Conservation (phyloP, 2,888 invertebrate genomes). For the Malachius bipustulatus region DNA sequence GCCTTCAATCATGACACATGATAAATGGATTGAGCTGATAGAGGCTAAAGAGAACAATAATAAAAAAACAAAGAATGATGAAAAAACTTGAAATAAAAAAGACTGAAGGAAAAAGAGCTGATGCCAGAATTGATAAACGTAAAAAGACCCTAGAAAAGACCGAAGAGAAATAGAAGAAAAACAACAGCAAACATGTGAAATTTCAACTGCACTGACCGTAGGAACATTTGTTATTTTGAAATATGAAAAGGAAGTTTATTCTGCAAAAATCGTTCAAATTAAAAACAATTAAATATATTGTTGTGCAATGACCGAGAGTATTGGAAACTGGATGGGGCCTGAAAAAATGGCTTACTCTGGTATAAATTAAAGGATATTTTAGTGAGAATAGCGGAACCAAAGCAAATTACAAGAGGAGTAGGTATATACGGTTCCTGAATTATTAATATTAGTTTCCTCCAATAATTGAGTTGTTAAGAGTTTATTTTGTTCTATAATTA, state of each 20-base stretch:
- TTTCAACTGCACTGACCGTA: slow-evolving; percentile 7
- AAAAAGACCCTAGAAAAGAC: too few relatives aligned
- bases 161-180: too few relatives aligned
- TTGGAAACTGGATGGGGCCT: slow-evolving; percentile 12
- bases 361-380: slow-evolving; percentile 8
- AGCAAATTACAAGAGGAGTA: slow-evolving; percentile 4
- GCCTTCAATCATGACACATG: slow-evolving; percentile 5
- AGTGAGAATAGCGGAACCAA: slow-evolving; percentile 4
- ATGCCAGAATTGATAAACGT: slow-evolving; percentile 2
- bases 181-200: slow-evolving; percentile 7
- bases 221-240: slow-evolving; percentile 10
- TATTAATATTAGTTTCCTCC: not conserved
- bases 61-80: slow-evolving; percentile 5
- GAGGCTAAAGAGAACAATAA: slow-evolving; percentile 5
- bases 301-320: slow-evolving; percentile 11
- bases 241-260: slow-evolving; percentile 11
- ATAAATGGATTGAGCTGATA: slow-evolving; percentile 7
- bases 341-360: slow-evolving; percentile 11
- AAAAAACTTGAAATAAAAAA: slow-evolving; percentile 4
- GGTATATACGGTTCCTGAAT: slow-evolving; percentile 6
- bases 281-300: slow-evolving; percentile 11
- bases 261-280: slow-evolving; percentile 12
- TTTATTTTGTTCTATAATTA: slow-evolving; percentile 5
- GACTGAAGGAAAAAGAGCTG: slow-evolving; percentile 3
- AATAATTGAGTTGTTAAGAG: not conserved